Base-by-base conservation (phyloP, 2,113 vertebrate genomes). In the Bostrychus sinensis region DNA sequence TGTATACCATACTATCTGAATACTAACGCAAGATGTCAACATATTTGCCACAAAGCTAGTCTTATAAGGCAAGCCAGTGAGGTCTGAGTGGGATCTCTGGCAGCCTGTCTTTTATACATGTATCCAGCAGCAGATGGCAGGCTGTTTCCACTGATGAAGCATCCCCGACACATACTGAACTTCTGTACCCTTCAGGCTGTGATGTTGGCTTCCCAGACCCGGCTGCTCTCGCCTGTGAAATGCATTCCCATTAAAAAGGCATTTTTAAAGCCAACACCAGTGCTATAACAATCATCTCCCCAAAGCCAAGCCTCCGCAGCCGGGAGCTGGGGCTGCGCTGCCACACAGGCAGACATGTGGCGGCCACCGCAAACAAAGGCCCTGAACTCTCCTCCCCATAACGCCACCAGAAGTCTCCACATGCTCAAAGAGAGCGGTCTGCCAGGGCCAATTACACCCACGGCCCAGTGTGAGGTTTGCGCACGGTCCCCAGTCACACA, bases 271-370 rank as follows among this genome's bases (percentile, higher is more conserved):
- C 84, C 88, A 91, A 84, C 86, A 84, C 84, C 83, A 91, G 82
- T 76, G 89, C 89, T 89, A 88, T 91, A 91, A 91, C 89, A 86
- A 92, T 92, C 89, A 91, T 89, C 88, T 88, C 77, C 80, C 77
- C 68, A 62, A 85, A 89, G 86, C 88, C 83, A 81, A 81, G 75
- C 62, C 81, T 80, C 79, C 85, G 77, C 79, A 86, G 82, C 82
- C 73, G 66, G 62, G 80, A 80, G 70, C 80, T 63, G 68, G 51
- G 70, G 25, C 48, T 17, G 48, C 59, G 63, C 78, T 89, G 87
- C 92, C 91, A 91, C 89, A 91, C 89, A 89, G 81, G 85, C 81
- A 83, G 88, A 84, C 88, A 84, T 90, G 89, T 88, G 90, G 89
- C 77, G 86, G 75, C 77, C 77, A 84, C 87, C 86, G 73, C 88